Evolutionary conservation across 23 tunicate species (phyloP).

Genomic region (Corella eumyota): DNA sequence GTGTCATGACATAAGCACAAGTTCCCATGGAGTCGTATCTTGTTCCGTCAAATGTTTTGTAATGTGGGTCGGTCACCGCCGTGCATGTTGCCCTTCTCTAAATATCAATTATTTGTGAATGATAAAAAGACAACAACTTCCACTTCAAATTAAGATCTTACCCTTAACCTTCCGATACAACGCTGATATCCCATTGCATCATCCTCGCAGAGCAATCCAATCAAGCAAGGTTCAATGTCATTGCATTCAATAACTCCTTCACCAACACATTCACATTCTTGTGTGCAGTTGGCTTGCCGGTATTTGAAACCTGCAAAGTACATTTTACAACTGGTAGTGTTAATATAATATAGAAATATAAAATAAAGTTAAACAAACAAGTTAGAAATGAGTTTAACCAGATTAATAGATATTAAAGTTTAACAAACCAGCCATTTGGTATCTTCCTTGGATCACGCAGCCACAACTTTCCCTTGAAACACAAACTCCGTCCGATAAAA

Average conservation of each 20-base stretch:
- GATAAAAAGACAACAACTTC: neutral
- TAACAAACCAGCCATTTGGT: conserved; percentile 35
- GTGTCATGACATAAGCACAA: conserved; percentile 53
- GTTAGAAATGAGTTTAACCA: neutral
- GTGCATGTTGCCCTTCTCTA: conserved; percentile 72
- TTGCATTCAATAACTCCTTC: conserved; percentile 15
- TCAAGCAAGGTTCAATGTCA: conserved; percentile 11
- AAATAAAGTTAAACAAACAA: no score
- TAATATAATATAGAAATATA: no score
- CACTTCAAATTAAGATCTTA: conserved; percentile 9
- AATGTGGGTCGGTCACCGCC: conserved; percentile 55
- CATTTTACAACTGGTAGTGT: neutral
- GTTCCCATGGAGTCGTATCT: conserved; percentile 57
- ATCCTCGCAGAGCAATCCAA: conserved; percentile 11
- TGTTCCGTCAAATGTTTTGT: conserved; percentile 38
- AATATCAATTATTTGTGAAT: conserved; percentile 3
- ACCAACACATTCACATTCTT: conserved; percentile 50
- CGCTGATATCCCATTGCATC: conserved; percentile 17
- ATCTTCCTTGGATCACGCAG: conserved; percentile 42
- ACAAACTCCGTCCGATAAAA: conserved; percentile 29
- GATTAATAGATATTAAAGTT: neutral
- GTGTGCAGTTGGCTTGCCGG: conserved; percentile 32
- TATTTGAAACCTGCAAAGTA: conserved; percentile 28
- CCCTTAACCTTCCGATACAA: conserved; percentile 31
- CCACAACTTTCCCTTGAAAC: conserved; percentile 51